These are phyloP conservation scores for Petrocephalus zakoni DNA, from an alignment of 2,113 vertebrate species.

Conservation along the genomic window DNA sequence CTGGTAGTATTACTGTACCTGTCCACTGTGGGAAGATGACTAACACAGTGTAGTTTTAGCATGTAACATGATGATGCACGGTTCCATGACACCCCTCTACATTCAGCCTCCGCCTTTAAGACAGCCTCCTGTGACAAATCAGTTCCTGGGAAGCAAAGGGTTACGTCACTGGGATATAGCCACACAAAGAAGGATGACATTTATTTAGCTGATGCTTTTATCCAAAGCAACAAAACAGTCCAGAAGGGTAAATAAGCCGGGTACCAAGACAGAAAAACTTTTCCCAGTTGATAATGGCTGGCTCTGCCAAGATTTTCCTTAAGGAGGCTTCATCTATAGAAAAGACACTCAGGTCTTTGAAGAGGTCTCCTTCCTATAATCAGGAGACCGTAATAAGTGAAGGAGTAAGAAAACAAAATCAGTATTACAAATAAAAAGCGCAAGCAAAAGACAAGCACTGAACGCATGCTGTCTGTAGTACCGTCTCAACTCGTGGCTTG, in stretches of 20 bases:
- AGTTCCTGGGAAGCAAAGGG: conserved; percentile 27
- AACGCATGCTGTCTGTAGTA: background rate
- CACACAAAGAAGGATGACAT: background rate
- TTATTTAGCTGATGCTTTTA: background rate
- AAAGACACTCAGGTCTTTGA: conserved; percentile 41
- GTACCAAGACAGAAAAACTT: conserved; percentile 44
- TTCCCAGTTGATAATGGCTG: conserved; percentile 44
- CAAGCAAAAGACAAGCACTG: background rate
- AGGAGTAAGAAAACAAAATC: background rate
- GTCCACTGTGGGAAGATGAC: conserved; percentile 31
- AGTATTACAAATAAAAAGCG: background rate
- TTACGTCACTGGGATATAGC: background rate
- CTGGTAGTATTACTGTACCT: conserved; percentile 33
- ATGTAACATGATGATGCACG: conserved; percentile 30
- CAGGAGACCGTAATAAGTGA: background rate
- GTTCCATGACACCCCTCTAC: conserved; percentile 21
- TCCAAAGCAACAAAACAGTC: too few relatives aligned
- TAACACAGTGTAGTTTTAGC: conserved; percentile 43
- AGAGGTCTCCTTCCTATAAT: conserved; percentile 41
- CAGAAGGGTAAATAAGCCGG: background rate
- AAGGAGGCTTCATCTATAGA: conserved; percentile 38
- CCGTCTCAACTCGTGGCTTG: conserved; percentile 30
- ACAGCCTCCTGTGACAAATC: conserved; percentile 27
- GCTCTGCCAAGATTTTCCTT: conserved; percentile 30
- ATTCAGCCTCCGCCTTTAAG: conserved; percentile 35